Base-by-base conservation (phyloP, 2,888 invertebrate species). In the Papilio gigon region DNA sequence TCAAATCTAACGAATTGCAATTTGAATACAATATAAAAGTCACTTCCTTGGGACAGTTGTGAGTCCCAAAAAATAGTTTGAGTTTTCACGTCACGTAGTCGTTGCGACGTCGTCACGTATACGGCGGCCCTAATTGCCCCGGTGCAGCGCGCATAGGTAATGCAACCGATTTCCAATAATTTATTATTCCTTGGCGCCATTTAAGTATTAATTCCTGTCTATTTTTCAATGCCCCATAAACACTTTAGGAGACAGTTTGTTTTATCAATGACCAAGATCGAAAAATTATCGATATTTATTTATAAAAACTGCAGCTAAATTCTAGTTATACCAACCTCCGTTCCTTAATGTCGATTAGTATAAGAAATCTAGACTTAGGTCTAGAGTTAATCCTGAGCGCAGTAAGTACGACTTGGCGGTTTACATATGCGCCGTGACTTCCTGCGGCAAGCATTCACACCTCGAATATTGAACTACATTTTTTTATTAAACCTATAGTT, bases 121-220 rank as follows among this genome's bases (percentile, higher is more conserved):
- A 75, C 72, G 71, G 73, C 71, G 75, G 70, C 72, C 78, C 78
- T 87, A 87, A 87, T 85, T 85, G 84, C 79, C 72, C 59, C 42
- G 70, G 33, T 79, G 83, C 80, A 80, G 27, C 47, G 56, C 76
- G 84, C 84, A 85, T 86, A 71, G 70, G 59, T 75, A 83, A 82
- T 84, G 79, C 75, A 70, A 65, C 56, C 62, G 30, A 65, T 33
- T 42, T 30, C 67, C 63, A 61, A 70, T 72, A 71, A 71, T 70
- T 62, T 62, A 63, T 56, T 62, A 37, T 65, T 71, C 71, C 61
- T 70, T 73, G 75, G 75, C 77, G 75, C 77, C 73, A 67, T 59
- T n/a, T 2, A 53, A 35, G 4, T 37, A 59, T 40, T 40, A 8
- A 60, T n/a, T n/a, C 9, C 17, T 20, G 17, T 25, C 27, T 44